phyloP scores from a whole-genome alignment of 2,113 vertebrate species.

The Emberiza fucata region DNA sequence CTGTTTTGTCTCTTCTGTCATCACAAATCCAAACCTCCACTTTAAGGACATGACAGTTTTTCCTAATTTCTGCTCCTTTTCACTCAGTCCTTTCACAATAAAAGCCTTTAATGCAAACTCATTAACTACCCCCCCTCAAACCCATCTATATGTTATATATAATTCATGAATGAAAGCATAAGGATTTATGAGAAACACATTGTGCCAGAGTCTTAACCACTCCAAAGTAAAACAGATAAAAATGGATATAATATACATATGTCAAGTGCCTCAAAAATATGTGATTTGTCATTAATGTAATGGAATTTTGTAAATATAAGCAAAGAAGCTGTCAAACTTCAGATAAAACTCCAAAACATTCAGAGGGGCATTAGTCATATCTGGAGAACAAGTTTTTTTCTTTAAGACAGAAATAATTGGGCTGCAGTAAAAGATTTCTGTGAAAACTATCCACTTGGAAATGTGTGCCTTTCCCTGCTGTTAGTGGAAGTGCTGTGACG shows the following conservation, averaged over 20 bases:
- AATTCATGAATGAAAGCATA: background rate
- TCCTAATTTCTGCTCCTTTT: background rate
- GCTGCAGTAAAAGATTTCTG: background rate
- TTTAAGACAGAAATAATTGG: background rate
- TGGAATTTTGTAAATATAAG: background rate
- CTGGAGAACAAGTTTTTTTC: background rate
- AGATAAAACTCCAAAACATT: background rate
- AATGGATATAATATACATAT: background rate
- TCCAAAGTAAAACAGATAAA: background rate
- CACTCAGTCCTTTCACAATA: background rate
- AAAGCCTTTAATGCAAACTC: background rate
- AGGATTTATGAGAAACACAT: background rate
- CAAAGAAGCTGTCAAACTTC: background rate
- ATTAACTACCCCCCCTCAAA: background rate
- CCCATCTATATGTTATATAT: background rate
- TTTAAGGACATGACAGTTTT: background rate
- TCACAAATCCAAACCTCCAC: background rate
- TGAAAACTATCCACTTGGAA: background rate
- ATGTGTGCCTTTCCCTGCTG: background rate
- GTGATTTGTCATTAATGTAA: background rate
- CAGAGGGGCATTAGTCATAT: background rate
- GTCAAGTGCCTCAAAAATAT: background rate
- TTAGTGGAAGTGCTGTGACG: conserved; percentile 22
- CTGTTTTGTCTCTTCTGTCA: background rate
- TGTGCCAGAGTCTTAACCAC: background rate